Evolutionary conservation across 30 jellyfish, hydroid and myxozoan species (phyloP).

Genomic region (Aurelia aurita complex sp. Pacific): DNA sequence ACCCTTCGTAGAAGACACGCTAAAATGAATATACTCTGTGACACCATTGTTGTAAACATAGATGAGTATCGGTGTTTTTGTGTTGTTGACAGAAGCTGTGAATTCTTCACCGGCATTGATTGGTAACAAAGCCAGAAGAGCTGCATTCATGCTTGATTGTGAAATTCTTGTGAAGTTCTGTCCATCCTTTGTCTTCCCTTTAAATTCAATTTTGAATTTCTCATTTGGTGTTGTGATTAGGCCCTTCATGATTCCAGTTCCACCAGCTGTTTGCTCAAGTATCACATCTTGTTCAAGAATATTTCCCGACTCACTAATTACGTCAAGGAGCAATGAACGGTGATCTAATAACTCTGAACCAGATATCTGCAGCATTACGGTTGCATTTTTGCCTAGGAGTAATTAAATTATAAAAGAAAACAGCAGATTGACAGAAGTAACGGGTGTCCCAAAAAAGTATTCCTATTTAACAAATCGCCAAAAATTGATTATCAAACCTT

Average conservation of each 20-base stretch:
- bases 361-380: slow-evolving; percentile 49
- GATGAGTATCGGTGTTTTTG: slow-evolving; percentile 21
- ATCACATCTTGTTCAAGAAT: slow-evolving; percentile 2
- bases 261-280: slow-evolving; percentile 10
- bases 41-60: slow-evolving; percentile 26
- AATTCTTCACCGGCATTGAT: slow-evolving; percentile 35
- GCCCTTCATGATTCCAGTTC: slow-evolving; percentile 12
- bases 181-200: slow-evolving; percentile 25
- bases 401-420: too few species aligned
- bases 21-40: not conserved
- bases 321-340: slow-evolving; percentile 17
- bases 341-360: slow-evolving; percentile 23
- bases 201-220: slow-evolving; percentile 27
- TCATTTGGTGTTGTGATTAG: slow-evolving; percentile 33
- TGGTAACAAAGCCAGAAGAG: slow-evolving; percentile 29
- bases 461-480: too few species aligned
- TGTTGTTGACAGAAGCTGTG: slow-evolving; percentile 41
- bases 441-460: too few species aligned
- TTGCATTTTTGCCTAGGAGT: slow-evolving; percentile 30
- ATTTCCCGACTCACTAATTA: slow-evolving; percentile 17
- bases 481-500: too few species aligned
- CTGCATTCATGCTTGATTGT: slow-evolving; percentile 31
- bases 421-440: too few species aligned
- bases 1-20: slow-evolving; percentile 13
- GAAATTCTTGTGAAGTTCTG: slow-evolving; percentile 53